phyloP scores from a whole-genome alignment of 2,113 vertebrate genomes.

The Telmatochromis brachygnathus region DNA sequence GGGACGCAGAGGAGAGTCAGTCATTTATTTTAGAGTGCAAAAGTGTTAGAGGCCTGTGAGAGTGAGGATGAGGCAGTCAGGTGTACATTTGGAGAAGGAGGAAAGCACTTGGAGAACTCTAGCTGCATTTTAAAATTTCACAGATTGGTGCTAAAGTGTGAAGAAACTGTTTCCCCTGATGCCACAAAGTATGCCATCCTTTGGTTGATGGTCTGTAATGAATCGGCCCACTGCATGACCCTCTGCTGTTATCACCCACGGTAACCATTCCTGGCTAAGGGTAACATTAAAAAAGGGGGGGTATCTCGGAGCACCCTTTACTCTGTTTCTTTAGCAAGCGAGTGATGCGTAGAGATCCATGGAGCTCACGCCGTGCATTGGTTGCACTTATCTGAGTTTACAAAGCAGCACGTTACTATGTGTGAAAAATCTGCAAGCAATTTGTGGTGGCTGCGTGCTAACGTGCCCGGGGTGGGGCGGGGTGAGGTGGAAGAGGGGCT shows the following conservation, averaged over 20 bases:
- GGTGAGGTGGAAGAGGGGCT: neutral
- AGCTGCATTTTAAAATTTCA: neutral
- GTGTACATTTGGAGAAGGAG: neutral
- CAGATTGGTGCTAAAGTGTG: neutral
- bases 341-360: slow-evolving; percentile 38
- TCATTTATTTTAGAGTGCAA: neutral
- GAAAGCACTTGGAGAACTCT: neutral
- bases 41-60: neutral
- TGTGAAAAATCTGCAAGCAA: slow-evolving; percentile 79
- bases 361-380: slow-evolving; percentile 24
- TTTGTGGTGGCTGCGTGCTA: slow-evolving; percentile 69
- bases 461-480: slow-evolving; percentile 42
- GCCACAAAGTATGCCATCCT: neutral
- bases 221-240: neutral
- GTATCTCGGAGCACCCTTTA: neutral
- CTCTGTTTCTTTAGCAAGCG: neutral
- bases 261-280: neutral
- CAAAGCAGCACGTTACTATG: slow-evolving; percentile 72
- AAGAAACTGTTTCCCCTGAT: neutral
- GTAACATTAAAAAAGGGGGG: neutral
- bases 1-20: neutral
- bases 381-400: slow-evolving; percentile 70
- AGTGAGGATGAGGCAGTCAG: neutral
- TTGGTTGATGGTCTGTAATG: neutral
- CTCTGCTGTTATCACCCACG: neutral